phyloP scores from a whole-genome alignment of 2,888 invertebrate species.

The Thereva unica region DNA sequence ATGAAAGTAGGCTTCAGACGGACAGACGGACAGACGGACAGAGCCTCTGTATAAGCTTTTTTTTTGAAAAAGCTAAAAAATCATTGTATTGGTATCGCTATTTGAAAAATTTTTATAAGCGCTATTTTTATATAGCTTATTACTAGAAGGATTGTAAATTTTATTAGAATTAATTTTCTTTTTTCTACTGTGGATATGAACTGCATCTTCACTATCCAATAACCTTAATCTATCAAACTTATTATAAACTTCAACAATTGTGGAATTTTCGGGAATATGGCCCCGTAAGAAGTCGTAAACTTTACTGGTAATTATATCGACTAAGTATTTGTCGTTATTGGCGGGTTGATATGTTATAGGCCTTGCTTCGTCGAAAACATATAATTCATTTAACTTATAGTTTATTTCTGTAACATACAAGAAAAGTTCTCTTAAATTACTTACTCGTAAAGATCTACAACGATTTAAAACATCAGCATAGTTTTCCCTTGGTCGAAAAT shows the following conservation, averaged over 20 bases:
- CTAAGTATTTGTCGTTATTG: slow-evolving; percentile 26
- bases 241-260: slow-evolving; percentile 25
- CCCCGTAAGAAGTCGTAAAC: slow-evolving; percentile 19
- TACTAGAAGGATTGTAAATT: not conserved
- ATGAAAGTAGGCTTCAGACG: no score
- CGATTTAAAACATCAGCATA: slow-evolving; percentile 20
- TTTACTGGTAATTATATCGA: slow-evolving; percentile 24
- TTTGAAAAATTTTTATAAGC: not conserved
- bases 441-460: slow-evolving; percentile 16
- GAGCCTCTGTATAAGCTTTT: no score
- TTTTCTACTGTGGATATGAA: slow-evolving; percentile 11
- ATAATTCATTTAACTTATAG: slow-evolving; percentile 20
- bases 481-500: slow-evolving; percentile 8
- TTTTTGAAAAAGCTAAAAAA: no score
- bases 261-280: slow-evolving; percentile 22
- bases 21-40: no score
- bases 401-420: slow-evolving; percentile 20
- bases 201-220: slow-evolving; percentile 21
- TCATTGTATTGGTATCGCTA: not conserved
- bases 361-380: slow-evolving; percentile 16
- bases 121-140: not conserved
- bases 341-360: slow-evolving; percentile 18
- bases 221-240: slow-evolving; percentile 19
- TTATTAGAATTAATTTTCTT: not conserved
- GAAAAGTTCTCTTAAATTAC: slow-evolving; percentile 27